A percentile compares a stretch with the other conserved stretches of the same genome.
These are phyloP conservation scores for Campaea margaritaria DNA, from an alignment of 2,888 invertebrate genomes.

Conservation along the genomic window DNA sequence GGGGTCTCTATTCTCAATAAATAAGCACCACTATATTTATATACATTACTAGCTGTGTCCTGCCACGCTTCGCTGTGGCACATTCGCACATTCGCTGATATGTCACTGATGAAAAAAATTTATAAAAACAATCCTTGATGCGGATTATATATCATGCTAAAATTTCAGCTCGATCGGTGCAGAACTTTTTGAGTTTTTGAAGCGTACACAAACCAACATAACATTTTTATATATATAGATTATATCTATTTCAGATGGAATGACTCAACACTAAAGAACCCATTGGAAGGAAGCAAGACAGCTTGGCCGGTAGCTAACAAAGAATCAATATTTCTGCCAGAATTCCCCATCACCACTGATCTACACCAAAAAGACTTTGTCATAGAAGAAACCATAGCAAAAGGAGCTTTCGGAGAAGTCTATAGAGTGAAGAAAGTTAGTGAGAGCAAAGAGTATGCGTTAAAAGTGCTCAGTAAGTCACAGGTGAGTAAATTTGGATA, in stretches of 20 bases:
- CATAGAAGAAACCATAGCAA: slow-evolving; percentile 91
- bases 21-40: too few relatives aligned
- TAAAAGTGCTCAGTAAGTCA: slow-evolving; percentile 93
- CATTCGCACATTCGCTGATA: too few relatives aligned
- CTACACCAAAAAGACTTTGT: slow-evolving; percentile 85
- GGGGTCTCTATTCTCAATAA: too few relatives aligned
- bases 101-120: too few relatives aligned
- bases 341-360: slow-evolving; percentile 90
- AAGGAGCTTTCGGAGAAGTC: slow-evolving; percentile 96
- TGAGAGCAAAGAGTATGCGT: slow-evolving; percentile 89
- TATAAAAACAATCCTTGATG: too few relatives aligned
- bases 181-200: too few relatives aligned
- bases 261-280: slow-evolving; percentile 86
- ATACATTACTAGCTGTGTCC: too few relatives aligned
- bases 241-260: slow-evolving; percentile 86
- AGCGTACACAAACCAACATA: too few relatives aligned
- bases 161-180: too few relatives aligned
- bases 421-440: slow-evolving; percentile 90
- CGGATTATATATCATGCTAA: too few relatives aligned
- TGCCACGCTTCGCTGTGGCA: too few relatives aligned
- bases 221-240: too few relatives aligned
- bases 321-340: slow-evolving; percentile 94
- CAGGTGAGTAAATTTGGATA: slow-evolving; percentile 80
- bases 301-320: slow-evolving; percentile 93
- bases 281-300: slow-evolving; percentile 87